phyloP scores from a whole-genome alignment of 2,113 vertebrate species.

The Capricornis sumatraensis region DNA sequence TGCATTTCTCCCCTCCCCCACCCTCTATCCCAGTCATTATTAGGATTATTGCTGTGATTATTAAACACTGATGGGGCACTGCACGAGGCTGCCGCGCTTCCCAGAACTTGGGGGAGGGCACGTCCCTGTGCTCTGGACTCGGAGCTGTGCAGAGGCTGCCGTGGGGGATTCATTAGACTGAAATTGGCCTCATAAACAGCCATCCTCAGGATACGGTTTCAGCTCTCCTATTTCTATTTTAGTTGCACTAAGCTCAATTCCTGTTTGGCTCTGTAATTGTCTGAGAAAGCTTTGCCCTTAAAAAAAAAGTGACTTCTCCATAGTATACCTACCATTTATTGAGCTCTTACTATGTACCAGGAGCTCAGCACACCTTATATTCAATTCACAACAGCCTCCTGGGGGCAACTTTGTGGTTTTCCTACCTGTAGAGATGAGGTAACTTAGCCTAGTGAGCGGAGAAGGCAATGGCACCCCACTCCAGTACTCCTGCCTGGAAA shows the following conservation, averaged over 20 bases:
- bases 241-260: conserved; percentile 30
- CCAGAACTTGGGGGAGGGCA: not conserved
- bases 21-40: not conserved
- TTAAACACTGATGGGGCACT: not conserved
- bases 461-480: too few species aligned
- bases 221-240: conserved; percentile 3
- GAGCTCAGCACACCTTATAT: not conserved
- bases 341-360: not conserved
- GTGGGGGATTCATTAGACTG: conserved; percentile 41
- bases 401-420: not conserved
- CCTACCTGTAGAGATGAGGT: not conserved
- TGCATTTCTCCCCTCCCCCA: not conserved
- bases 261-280: conserved; percentile 8
- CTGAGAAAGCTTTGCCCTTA: conserved; percentile 3
- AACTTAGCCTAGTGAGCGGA: not conserved
- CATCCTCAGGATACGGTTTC: conserved; percentile 32
- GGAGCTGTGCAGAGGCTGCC: not conserved
- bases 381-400: not conserved
- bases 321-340: not conserved
- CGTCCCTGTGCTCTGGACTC: not conserved
- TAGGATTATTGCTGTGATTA: conserved; percentile 35
- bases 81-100: rapidly evolving
- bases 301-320: not conserved
- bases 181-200: conserved; percentile 67
- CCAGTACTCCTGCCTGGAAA: too few species aligned